phyloP scores from a whole-genome alignment of 2,113 vertebrate species.

The Eira barbara region DNA sequence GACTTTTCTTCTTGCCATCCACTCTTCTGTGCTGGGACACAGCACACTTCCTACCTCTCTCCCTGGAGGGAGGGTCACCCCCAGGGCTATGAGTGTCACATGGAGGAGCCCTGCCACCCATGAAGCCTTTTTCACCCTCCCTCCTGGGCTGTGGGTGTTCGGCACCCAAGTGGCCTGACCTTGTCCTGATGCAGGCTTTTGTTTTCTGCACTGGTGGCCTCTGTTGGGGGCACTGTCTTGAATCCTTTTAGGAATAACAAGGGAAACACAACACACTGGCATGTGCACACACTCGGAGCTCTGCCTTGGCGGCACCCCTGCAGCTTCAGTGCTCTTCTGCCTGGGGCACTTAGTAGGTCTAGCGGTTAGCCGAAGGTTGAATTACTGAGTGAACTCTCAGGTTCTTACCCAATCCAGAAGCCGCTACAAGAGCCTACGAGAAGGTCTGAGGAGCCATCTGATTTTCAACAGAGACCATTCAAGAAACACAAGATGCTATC shows the following conservation, averaged over 20 bases:
- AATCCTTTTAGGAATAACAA: not conserved
- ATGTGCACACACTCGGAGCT: not conserved
- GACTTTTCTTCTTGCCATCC: not conserved
- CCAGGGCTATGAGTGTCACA: rapidly evolving
- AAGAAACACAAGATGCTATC: no score
- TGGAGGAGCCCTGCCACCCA: not conserved
- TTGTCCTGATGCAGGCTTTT: not conserved
- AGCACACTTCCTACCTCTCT: not conserved
- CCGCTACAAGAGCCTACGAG: rapidly evolving
- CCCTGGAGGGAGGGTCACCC: not conserved
- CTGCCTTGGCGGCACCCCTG: no score
- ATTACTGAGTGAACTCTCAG: not conserved
- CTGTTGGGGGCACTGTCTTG: no score
- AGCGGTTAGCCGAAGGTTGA: not conserved
- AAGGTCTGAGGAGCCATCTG: not conserved
- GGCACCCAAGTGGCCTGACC: not conserved
- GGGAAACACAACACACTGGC: rapidly evolving
- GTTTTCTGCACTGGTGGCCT: not conserved
- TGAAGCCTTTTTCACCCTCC: no score
- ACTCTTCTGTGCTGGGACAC: rapidly evolving
- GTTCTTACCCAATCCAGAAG: not conserved
- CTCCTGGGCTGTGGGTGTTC: not conserved
- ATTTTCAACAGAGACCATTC: not conserved
- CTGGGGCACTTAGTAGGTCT: not conserved
- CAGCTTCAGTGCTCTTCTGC: no score